These are phyloP conservation scores for Naja naja DNA, from an alignment of 2,113 vertebrate species.

Conservation along the genomic window DNA sequence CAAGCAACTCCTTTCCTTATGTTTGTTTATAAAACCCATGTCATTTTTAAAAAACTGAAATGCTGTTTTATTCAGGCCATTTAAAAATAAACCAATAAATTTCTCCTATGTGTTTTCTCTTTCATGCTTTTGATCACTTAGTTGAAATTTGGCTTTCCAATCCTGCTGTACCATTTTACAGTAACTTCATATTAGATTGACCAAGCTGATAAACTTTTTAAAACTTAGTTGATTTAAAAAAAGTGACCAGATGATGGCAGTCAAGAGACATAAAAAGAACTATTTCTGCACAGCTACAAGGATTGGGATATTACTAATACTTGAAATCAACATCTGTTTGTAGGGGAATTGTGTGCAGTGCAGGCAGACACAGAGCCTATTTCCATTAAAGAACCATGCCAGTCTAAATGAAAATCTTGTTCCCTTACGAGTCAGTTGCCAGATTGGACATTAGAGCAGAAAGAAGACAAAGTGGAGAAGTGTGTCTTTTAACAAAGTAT, in stretches of 20 bases:
- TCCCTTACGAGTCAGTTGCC: not conserved
- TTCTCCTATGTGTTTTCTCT: not conserved
- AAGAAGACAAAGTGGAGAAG: not conserved
- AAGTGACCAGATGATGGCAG: slow-evolving; percentile 59
- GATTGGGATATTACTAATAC: not conserved
- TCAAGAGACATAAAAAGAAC: slow-evolving; percentile 27
- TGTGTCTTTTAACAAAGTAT: not conserved
- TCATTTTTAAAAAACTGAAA: not conserved
- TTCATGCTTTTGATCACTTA: not conserved
- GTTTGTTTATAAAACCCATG: not conserved
- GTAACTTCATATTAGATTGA: not conserved
- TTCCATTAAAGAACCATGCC: not conserved
- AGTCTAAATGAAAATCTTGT: not conserved
- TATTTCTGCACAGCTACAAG: not conserved
- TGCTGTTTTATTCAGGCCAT: slow-evolving; percentile 2
- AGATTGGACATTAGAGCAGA: not conserved
- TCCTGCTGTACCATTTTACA: not conserved
- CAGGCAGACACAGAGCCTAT: not conserved
- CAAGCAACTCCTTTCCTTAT: not conserved
- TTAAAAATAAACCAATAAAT: not conserved
- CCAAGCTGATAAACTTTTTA: not conserved
- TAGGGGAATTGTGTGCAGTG: not conserved
- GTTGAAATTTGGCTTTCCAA: not conserved
- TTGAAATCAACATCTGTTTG: not conserved
- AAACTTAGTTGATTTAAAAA: not conserved